Conservation (phyloP, 2,888 invertebrate genomes). For the Leptinotarsa peninsularis region DNA sequence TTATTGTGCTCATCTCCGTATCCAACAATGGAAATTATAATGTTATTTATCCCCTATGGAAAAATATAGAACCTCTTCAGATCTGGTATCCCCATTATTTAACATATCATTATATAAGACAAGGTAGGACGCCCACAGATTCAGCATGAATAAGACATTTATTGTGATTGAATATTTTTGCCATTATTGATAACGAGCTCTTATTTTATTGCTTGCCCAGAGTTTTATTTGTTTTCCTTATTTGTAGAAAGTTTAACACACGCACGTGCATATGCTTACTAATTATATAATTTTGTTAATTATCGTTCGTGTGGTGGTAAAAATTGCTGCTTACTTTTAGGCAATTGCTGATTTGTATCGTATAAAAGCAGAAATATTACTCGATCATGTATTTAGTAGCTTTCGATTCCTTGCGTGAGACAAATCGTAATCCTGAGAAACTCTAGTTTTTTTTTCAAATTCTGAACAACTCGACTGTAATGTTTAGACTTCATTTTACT, state of each 20-base stretch:
- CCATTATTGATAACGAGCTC: constrained; percentile 26
- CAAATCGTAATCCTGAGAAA: background rate
- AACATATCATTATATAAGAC: background rate
- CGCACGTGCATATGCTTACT: constrained; percentile 41
- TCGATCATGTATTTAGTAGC: background rate
- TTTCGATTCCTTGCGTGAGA: background rate
- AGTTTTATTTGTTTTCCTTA: constrained; percentile 34
- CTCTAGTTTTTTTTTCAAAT: too few species aligned
- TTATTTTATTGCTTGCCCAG: constrained; percentile 30
- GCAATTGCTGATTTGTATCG: constrained; percentile 26
- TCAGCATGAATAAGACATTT: background rate
- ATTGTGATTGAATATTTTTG: constrained; percentile 19
- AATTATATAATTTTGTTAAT: constrained; percentile 48
- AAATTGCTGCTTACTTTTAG: constrained; percentile 31
- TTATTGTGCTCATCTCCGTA: too few species aligned
- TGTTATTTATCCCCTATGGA: too few species aligned
- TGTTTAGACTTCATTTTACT: too few species aligned
- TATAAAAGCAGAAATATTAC: constrained; percentile 26
- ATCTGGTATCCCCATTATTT: too few species aligned
- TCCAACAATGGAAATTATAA: too few species aligned
- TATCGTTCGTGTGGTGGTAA: constrained; percentile 35
- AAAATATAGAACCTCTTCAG: too few species aligned
- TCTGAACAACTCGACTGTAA: too few species aligned
- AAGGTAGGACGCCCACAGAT: background rate
- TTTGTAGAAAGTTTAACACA: constrained; percentile 42